Evolutionary conservation across 2,797 vertebrate species (phyloP).

Genomic region (Ataeniobius toweri): DNA sequence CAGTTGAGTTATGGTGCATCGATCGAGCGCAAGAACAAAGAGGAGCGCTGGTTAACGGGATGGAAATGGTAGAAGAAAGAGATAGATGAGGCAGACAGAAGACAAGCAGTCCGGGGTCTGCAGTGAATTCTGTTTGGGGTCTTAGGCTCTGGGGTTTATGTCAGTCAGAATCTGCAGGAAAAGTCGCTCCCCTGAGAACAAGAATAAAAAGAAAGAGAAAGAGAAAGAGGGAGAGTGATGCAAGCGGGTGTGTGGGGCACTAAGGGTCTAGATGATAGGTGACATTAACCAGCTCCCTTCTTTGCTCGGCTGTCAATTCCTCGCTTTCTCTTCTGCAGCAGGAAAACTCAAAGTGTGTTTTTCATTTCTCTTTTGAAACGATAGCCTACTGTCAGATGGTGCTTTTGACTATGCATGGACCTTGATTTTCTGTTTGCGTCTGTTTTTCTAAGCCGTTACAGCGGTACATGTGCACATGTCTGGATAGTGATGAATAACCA

Average conservation of each 20-base stretch:
- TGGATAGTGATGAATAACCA: conserved; percentile 77
- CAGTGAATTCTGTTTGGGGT: conserved; percentile 64
- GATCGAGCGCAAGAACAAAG: conserved; percentile 75
- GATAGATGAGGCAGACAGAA: conserved; percentile 73
- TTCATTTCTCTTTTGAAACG: conserved; percentile 22
- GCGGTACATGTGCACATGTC: conserved; percentile 71
- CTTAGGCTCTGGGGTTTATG: conserved; percentile 68
- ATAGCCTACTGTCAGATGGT: conserved; percentile 69
- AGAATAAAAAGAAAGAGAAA: conserved; percentile 44
- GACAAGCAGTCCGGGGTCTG: conserved; percentile 67
- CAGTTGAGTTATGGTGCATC: conserved; percentile 76
- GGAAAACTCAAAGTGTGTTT: conserved; percentile 29
- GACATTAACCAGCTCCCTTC: conserved; percentile 80
- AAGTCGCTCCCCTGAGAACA: conserved; percentile 71
- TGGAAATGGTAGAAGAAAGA: conserved; percentile 70
- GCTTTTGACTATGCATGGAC: conserved; percentile 40
- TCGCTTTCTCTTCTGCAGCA: conserved; percentile 43
- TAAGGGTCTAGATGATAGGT: conserved; percentile 74
- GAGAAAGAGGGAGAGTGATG: conserved; percentile 54
- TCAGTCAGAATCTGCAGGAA: conserved; percentile 71
- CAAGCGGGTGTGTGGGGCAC: conserved; percentile 68
- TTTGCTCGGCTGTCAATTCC: conserved; percentile 68
- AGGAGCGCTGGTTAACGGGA: conserved; percentile 54
- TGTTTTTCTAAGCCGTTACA: conserved; percentile 60
- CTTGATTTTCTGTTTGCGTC: conserved; percentile 48